Evolutionary conservation across 2,797 vertebrate species (phyloP).

Genomic region (Furcifer pardalis): DNA sequence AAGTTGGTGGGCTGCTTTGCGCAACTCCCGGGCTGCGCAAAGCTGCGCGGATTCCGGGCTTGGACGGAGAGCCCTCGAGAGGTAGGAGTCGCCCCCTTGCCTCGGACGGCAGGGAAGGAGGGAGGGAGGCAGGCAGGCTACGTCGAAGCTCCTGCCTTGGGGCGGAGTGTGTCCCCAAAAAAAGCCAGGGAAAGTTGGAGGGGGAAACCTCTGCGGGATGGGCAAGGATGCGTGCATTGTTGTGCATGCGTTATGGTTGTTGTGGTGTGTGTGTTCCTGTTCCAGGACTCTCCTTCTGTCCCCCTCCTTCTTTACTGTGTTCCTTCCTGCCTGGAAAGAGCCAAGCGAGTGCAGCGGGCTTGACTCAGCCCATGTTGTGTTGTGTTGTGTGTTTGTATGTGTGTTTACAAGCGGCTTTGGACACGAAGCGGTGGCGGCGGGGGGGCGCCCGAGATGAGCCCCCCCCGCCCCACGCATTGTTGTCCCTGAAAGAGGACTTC

Average conservation of each 20-base stretch:
- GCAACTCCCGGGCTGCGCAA: too few species aligned
- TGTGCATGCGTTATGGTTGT: too few species aligned
- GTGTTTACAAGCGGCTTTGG: neutral
- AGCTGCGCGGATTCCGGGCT: neutral
- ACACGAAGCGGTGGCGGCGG: too few species aligned
- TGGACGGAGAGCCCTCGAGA: neutral
- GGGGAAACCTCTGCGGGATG: neutral
- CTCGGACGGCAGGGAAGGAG: too few species aligned
- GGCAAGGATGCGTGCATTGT: neutral
- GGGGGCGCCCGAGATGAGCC: neutral
- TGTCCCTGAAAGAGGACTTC: neutral
- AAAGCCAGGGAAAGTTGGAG: neutral
- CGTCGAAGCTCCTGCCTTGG: neutral
- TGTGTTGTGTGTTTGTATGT: too few species aligned
- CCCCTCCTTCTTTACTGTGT: too few species aligned
- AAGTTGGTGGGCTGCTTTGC: too few species aligned
- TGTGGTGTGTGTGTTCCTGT: neutral
- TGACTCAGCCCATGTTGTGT: neutral
- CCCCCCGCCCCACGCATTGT: neutral
- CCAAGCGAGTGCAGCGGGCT: neutral
- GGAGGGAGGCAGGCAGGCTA: too few species aligned
- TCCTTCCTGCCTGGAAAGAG: neutral
- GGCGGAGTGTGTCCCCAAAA: neutral
- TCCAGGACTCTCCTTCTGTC: neutral
- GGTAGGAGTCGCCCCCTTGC: neutral